Conservation (phyloP, 1,140 invertebrate species). For the Kradibia gibbosae region DNA sequence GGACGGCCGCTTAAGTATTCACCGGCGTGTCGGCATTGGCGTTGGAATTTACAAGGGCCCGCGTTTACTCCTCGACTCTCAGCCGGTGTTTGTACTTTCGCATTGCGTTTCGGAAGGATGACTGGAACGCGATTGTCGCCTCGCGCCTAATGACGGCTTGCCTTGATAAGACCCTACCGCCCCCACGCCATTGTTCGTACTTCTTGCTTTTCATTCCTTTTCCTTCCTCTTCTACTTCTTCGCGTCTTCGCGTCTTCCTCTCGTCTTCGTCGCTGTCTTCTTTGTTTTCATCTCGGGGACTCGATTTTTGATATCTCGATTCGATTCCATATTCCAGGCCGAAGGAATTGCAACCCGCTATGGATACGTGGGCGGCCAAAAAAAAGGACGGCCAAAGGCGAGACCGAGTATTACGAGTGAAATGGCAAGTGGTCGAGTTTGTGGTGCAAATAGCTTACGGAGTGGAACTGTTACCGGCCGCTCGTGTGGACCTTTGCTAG, state of each 20-base stretch:
- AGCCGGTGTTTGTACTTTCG: constrained; percentile 2
- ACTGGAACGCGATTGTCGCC: not conserved
- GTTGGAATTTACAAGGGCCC: constrained; percentile 52
- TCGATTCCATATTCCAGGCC: too few relatives aligned
- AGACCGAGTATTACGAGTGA: too few relatives aligned
- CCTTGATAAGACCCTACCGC: not conserved
- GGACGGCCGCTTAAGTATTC: constrained; percentile 53
- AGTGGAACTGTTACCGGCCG: not conserved
- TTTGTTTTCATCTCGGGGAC: too few relatives aligned
- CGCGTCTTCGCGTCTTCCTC: not conserved
- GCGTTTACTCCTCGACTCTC: constrained; percentile 7
- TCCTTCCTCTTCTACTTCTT: too few relatives aligned
- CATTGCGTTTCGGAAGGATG: not conserved
- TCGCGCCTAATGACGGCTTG: not conserved
- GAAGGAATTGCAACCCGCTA: too few relatives aligned
- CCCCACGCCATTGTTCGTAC: not conserved
- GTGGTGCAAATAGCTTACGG: not conserved
- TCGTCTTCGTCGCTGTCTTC: too few relatives aligned
- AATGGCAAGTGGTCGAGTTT: not conserved
- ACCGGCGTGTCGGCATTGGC: constrained; percentile 51
- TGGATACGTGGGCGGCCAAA: not conserved
- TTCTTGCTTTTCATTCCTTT: too few relatives aligned
- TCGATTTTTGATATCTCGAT: too few relatives aligned
- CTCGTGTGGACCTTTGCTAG: not conserved
- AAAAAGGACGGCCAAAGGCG: not conserved